Evolutionary conservation across 2,113 vertebrate genomes (phyloP), one percentile per base, ranked within the genome.

Genomic region (Ceratotherium simum): DNA sequence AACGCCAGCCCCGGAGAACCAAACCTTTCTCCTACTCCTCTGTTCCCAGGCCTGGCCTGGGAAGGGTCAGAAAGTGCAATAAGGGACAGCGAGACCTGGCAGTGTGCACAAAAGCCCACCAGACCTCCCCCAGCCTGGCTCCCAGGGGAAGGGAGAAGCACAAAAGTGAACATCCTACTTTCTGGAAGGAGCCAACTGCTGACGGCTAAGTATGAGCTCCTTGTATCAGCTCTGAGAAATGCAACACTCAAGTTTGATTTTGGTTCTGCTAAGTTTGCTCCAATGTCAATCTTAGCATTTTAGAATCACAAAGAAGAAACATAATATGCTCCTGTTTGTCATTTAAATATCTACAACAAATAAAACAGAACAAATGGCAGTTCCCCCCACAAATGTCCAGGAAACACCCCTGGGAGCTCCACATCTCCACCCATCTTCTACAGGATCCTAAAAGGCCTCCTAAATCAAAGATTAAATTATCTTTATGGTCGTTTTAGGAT

Each of bases 281-380:
- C 56, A n/a, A 78, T 86, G 42, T 90, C 62, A 91, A 64, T 82
- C 36, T 96, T 70, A 90, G 83, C 48, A 76, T 79, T 82, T 88
- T 42, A 90, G 85, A 93, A 95, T 58, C 78, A 82, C 42, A 75
- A 93, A 94, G 33, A 90, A 87, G 81, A 18, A 86, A 81, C 60
- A 83, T 46, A 83, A 94, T 64, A 1, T 42, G 73, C 56, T 67
- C 7, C 62, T 80, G 51, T 21, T 84, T 91, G 72, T 72, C 73
- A 87, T 75, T 70, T 60, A 91, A 96, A 60, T 82, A 88, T 48
- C 60, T 76, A 39, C 4, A 94, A 96, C 23, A 91, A 89, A 62
- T 85, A 89, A 89, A 31, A 85, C 51, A 42, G 64, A 96, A 94
- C n/a, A 91, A 90, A 67, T 31, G 39, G 67, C 16, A 81, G n/a